Conservation (phyloP, 2,888 invertebrate genomes). For the Leucophora obtusa region DNA sequence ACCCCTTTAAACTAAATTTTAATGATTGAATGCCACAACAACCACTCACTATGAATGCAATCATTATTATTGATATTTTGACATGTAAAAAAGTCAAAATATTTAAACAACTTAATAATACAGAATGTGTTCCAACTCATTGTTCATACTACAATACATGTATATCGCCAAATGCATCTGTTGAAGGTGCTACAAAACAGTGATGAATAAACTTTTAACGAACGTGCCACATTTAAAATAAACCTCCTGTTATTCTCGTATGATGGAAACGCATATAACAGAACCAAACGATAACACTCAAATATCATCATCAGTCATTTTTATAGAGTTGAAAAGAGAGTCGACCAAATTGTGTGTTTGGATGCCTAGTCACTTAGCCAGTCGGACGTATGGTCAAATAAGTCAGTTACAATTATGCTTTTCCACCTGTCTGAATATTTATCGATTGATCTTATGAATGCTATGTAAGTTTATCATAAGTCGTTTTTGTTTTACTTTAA, state of each 20-base stretch:
- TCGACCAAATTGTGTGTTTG: constrained; percentile 17
- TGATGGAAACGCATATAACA: not conserved
- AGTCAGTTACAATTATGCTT: constrained; percentile 69
- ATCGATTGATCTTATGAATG: constrained; percentile 63
- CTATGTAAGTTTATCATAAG: constrained; percentile 62
- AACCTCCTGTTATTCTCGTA: constrained; percentile 8
- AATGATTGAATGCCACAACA: constrained; percentile 29
- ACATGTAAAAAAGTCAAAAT: constrained; percentile 61
- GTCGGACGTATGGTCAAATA: constrained; percentile 36
- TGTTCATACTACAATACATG: not conserved
- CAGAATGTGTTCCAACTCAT: constrained; percentile 6
- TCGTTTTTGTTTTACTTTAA: constrained; percentile 10
- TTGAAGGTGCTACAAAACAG: constrained; percentile 62
- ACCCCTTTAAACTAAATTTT: not conserved
- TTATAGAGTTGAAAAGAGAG: constrained; percentile 7
- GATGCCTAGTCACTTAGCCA: not conserved
- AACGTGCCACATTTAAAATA: constrained; percentile 63
- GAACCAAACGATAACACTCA: not conserved
- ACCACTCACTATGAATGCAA: not conserved
- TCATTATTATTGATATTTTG: constrained; percentile 58
- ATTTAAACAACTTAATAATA: constrained; percentile 64
- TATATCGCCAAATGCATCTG: constrained; percentile 58
- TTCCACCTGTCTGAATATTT: constrained; percentile 72
- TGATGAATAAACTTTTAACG: constrained; percentile 55
- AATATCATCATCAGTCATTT: constrained; percentile 51